Base-by-base conservation (phyloP, 2,797 vertebrate species). In the Meriones psammophilus region DNA sequence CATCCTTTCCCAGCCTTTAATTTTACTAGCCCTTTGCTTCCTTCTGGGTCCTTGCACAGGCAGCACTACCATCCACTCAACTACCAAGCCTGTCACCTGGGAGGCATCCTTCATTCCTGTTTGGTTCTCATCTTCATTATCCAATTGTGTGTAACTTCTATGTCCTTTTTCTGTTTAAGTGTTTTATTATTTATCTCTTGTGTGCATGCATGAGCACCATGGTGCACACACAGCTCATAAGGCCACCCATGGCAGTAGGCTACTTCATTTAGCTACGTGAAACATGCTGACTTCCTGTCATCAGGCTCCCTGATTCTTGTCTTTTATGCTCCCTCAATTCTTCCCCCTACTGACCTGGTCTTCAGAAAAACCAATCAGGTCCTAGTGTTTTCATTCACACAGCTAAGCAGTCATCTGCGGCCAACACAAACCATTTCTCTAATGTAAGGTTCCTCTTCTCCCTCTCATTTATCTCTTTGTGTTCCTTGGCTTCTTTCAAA, bases 401-500 rank as follows among this genome's bases (percentile, higher is more conserved):
- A 64, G n/a, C 54, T 69, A 76, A 80, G 39, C 36, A 84, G 71
- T 30, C 26, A 42, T 18, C 13, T 83, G 13, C 14, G 18, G 33
- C 50, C 50, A 56, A 4, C n/a, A 90, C 58, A 88, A 66, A 83
- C 46, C 24, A 69, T 54, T 26, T 81, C 74, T 30, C 62, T 62
- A 73, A 39, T 33, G 56, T 56, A 84, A 28, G 58, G 60, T 50
- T 28, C 17, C 42, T 56, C 36, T 86, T 83, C 77, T 85, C 39
- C 46, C 17, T 91, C 73, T 92, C 73, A 26, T 68, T 50, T 81
- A 68, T 81, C 28, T 62, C 56, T 79, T 58, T 24, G 86, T 4
- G 1, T 68, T 94, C 77, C 46, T 90, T 76, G 60, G 78, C n/a
- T 80, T 30, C 30, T 93, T 93, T 84, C 60, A 91, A 80, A 89